Conservation (phyloP, 2,797 vertebrate genomes). For the Danio jaintianensis region DNA sequence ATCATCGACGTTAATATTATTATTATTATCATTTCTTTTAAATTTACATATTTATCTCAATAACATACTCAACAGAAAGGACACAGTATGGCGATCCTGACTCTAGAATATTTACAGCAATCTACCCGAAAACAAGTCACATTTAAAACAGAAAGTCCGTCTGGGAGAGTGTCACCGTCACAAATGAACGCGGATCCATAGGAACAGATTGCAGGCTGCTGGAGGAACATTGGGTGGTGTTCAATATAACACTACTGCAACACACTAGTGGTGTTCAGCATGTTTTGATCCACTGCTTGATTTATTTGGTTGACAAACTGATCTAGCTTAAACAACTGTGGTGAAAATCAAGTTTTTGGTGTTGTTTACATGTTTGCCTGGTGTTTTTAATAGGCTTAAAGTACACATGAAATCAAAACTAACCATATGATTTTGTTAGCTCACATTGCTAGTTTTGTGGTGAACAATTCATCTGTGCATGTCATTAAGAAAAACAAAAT, state of each 20-base stretch:
- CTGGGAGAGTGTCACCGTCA: slow-evolving; percentile 57
- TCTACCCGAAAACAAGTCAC: slow-evolving; percentile 77
- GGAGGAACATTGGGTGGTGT: slow-evolving; percentile 18
- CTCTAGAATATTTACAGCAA: slow-evolving; percentile 79
- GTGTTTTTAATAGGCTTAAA: too few species aligned
- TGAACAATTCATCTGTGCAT: too few species aligned
- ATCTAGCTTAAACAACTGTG: too few species aligned
- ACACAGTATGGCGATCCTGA: slow-evolving; percentile 78
- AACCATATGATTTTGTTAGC: too few species aligned
- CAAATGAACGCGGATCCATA: slow-evolving; percentile 60
- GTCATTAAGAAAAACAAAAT: too few species aligned
- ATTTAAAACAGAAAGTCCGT: slow-evolving; percentile 64
- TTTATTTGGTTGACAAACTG: too few species aligned
- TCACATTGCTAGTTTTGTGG: too few species aligned
- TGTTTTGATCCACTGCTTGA: background rate
- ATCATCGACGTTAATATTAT: slow-evolving; percentile 39
- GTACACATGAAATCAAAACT: too few species aligned
- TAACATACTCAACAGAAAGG: slow-evolving; percentile 82
- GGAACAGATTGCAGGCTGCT: slow-evolving; percentile 54
- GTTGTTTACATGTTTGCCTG: too few species aligned
- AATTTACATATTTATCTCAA: slow-evolving; percentile 77
- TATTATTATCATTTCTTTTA: slow-evolving; percentile 59
- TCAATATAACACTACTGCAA: slow-evolving; percentile 8
- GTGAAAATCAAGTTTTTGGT: too few species aligned
- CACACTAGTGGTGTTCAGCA: background rate